These are phyloP conservation scores for Cyclophora punctaria DNA, from an alignment of 2,888 invertebrate genomes.

Conservation along the genomic window DNA sequence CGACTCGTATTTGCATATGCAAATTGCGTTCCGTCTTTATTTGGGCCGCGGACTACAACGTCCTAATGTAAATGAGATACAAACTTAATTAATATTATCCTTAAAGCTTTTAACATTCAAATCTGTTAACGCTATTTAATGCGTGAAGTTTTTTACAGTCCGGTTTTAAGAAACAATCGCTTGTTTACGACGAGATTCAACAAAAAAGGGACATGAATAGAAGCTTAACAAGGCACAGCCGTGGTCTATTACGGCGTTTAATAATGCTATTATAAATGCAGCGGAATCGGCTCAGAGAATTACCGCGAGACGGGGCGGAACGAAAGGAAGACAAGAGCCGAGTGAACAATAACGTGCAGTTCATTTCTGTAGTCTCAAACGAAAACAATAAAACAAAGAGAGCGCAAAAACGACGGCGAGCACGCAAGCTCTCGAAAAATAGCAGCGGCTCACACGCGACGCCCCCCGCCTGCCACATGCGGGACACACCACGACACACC, in stretches of 20 bases:
- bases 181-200: slow-evolving; percentile 25
- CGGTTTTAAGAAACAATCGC: slow-evolving; percentile 34
- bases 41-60: slow-evolving; percentile 61
- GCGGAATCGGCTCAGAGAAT: slow-evolving; percentile 35
- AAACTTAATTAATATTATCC: slow-evolving; percentile 38
- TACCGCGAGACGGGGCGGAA: slow-evolving; percentile 30
- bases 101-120: slow-evolving; percentile 34
- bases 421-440: slow-evolving; percentile 66
- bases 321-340: slow-evolving; percentile 36
- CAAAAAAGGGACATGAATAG: slow-evolving; percentile 43
- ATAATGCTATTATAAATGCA: slow-evolving; percentile 43
- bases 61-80: slow-evolving; percentile 55
- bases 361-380: slow-evolving; percentile 56
- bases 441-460: slow-evolving; percentile 48
- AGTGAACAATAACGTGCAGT: slow-evolving; percentile 58
- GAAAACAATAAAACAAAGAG: slow-evolving; percentile 65
- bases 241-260: slow-evolving; percentile 37
- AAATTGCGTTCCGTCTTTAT: slow-evolving; percentile 68
- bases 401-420: slow-evolving; percentile 53
- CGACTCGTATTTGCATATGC: slow-evolving; percentile 70
- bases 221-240: slow-evolving; percentile 48
- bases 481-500: slow-evolving; percentile 34
- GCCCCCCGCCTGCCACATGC: slow-evolving; percentile 36
- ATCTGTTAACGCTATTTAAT: slow-evolving; percentile 32
- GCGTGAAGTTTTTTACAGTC: slow-evolving; percentile 30